A percentile compares a stretch with the other conserved stretches of the same genome.
phyloP scores from a whole-genome alignment of 2,797 vertebrate species.

The Peromyscus melanophrys region DNA sequence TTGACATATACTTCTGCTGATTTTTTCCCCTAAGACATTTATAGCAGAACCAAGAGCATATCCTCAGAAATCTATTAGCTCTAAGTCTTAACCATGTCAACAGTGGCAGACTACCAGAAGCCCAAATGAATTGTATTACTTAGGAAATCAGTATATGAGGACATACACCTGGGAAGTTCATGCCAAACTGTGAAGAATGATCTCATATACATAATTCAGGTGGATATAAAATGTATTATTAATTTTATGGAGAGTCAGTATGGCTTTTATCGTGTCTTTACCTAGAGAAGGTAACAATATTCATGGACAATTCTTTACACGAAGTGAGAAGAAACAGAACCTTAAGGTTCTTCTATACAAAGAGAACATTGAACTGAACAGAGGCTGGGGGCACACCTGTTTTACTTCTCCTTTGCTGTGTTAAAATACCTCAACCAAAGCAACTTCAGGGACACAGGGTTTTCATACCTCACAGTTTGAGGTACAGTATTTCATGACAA shows the following conservation, averaged over 20 bases:
- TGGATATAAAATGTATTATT: neutral
- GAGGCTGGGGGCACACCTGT: neutral
- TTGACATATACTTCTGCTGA: neutral
- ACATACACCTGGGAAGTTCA: neutral
- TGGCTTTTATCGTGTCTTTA: neutral
- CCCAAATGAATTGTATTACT: neutral
- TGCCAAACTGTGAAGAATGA: neutral
- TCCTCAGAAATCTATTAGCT: neutral
- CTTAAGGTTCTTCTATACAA: neutral
- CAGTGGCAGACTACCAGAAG: neutral
- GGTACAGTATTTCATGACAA: neutral
- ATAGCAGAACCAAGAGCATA: neutral
- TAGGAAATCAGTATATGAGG: neutral
- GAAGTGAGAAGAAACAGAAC: neutral
- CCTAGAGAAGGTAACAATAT: neutral
- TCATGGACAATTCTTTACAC: neutral
- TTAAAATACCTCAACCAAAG: neutral
- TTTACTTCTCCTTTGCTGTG: neutral
- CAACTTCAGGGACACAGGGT: no score
- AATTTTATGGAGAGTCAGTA: neutral
- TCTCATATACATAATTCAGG: neutral
- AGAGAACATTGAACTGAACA: neutral
- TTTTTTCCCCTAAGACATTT: neutral
- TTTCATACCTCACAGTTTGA: neutral
- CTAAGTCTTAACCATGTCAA: neutral